A percentile compares a stretch with the other conserved stretches of the same genome.
phyloP scores from a whole-genome alignment of 1,140 invertebrate species.

The Pygmarrhopalites habei region DNA sequence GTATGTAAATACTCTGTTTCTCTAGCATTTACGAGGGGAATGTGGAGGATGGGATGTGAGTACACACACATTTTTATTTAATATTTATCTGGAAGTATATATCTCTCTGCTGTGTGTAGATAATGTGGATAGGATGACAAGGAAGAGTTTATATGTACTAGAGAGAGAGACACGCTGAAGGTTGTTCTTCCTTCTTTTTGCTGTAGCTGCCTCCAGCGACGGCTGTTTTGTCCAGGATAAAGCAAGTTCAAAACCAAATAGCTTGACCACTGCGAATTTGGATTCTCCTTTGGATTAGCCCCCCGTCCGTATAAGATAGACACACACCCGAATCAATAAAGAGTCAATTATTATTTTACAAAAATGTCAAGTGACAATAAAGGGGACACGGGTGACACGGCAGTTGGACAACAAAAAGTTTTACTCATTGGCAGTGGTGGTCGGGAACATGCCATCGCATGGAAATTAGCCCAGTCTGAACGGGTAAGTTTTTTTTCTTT shows the following conservation, averaged over 20 bases:
- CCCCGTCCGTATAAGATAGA: neutral
- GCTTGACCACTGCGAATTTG: too few species aligned
- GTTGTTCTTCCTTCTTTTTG: neutral
- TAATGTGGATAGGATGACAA: too few species aligned
- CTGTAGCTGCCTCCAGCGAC: neutral
- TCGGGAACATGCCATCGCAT: constrained; percentile 80
- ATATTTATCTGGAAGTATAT: too few species aligned
- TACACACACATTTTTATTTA: too few species aligned
- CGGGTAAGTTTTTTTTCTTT: constrained; percentile 44
- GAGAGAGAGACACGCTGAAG: neutral
- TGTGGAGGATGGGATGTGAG: too few species aligned
- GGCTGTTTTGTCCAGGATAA: neutral
- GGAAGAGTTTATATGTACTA: too few species aligned
- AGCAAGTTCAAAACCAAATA: too few species aligned
- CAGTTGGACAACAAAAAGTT: constrained; percentile 48
- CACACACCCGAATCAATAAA: too few species aligned
- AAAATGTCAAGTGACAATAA: constrained; percentile 4
- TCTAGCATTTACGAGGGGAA: too few species aligned
- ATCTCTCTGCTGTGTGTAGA: too few species aligned
- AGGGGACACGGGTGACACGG: neutral
- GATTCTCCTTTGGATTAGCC: neutral
- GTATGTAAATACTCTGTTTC: too few species aligned
- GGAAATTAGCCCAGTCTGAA: constrained; percentile 78
- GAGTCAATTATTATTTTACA: too few species aligned
- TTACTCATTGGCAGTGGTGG: constrained; percentile 86